Conservation (phyloP, 2,888 invertebrate genomes). For the Macaria liturata region DNA sequence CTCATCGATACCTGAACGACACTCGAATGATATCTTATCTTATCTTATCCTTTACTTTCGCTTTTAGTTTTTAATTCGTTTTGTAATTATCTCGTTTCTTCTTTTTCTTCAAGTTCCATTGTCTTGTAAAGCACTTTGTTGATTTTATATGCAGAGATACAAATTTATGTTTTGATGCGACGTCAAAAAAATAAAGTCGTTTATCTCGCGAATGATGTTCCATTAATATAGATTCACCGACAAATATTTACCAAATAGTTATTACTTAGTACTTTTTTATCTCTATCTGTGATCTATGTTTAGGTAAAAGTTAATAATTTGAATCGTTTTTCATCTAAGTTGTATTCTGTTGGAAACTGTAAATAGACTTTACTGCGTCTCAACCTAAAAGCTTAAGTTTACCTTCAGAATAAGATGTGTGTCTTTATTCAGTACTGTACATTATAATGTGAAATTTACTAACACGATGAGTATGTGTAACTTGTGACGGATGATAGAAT, state of each 20-base stretch:
- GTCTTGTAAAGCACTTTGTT: constrained; percentile 48
- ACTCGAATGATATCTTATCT: constrained; percentile 24
- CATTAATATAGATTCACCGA: constrained; percentile 2
- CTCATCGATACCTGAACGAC: constrained; percentile 22
- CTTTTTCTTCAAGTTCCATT: constrained; percentile 50
- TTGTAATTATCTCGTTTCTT: constrained; percentile 35
- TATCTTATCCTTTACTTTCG: constrained; percentile 32
- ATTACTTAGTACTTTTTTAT: constrained; percentile 61
- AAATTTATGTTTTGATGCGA: constrained; percentile 68
- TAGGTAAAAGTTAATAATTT: constrained; percentile 79
- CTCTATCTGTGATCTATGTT: constrained; percentile 81
- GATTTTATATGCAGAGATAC: constrained; percentile 61
- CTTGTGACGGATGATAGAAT: background rate
- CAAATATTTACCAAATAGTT: constrained; percentile 39
- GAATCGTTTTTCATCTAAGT: constrained; percentile 66
- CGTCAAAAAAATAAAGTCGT: constrained; percentile 48
- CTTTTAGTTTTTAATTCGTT: constrained; percentile 36
- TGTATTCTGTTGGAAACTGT: constrained; percentile 61
- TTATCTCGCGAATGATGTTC: constrained; percentile 22
- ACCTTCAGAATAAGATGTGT: constrained; percentile 24
- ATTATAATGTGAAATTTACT: constrained; percentile 13
- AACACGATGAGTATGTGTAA: background rate
- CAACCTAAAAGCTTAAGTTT: constrained; percentile 52
- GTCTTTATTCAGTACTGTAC: constrained; percentile 25
- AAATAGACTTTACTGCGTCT: constrained; percentile 52